Conservation (phyloP, 2,113 vertebrate genomes). For the Dromiciops gliroides region DNA sequence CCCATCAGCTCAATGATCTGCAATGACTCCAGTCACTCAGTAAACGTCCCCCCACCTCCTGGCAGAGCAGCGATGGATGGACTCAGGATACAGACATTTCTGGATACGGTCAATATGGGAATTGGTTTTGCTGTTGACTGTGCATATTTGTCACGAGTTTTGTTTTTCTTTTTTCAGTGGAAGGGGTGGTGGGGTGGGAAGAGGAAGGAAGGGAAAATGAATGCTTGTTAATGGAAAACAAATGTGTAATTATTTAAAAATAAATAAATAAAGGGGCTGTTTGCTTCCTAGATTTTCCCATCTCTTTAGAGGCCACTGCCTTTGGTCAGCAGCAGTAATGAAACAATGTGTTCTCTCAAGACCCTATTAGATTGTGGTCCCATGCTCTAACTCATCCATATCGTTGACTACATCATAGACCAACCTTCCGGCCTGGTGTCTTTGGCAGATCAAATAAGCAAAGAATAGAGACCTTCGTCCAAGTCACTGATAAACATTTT, state of each 20-base stretch:
- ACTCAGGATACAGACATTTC: not conserved
- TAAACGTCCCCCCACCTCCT: not conserved
- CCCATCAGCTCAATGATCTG: not conserved
- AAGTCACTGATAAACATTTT: not conserved
- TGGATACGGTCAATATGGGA: not conserved
- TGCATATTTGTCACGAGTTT: not conserved
- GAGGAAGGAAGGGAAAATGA: not conserved
- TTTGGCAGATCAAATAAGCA: not conserved
- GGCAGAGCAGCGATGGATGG: not conserved
- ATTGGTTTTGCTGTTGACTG: not conserved
- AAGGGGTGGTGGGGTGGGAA: not conserved
- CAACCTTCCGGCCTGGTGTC: not conserved
- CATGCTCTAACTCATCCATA: not conserved
- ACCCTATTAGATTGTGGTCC: not conserved
- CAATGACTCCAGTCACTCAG: not conserved
- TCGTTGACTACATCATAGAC: not conserved
- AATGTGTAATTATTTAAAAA: not conserved
- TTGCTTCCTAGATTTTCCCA: not conserved
- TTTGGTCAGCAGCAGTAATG: not conserved
- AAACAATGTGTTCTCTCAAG: not conserved
- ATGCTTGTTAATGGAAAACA: not conserved
- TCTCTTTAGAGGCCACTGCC: not conserved
- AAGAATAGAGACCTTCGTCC: not conserved
- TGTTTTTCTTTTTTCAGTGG: not conserved
- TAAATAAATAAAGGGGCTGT: not conserved